Percentiles rank a stretch among this genome's conserved stretches.
phyloP scores from a whole-genome alignment of 2,113 vertebrate genomes.

The Menura novaehollandiae region DNA sequence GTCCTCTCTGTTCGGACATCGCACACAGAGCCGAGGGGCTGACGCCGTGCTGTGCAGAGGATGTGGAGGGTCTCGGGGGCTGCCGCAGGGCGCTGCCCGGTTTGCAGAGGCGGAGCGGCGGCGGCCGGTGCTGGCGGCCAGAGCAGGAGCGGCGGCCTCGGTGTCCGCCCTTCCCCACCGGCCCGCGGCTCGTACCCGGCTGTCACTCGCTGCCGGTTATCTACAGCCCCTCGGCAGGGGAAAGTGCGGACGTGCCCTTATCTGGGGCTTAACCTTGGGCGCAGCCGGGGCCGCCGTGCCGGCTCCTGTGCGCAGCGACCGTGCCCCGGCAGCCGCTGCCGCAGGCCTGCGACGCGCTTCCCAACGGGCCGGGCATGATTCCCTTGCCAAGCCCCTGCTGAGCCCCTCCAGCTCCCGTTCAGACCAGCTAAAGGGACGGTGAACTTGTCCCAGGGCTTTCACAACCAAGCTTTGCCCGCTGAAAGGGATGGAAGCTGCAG shows the following conservation, averaged over 20 bases:
- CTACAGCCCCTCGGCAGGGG: background rate
- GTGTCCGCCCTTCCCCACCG: background rate
- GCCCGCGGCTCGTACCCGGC: background rate
- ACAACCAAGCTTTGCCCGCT: background rate
- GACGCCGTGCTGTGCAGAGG: background rate
- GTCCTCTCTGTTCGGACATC: background rate
- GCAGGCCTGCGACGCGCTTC: background rate
- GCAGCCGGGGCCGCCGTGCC: background rate
- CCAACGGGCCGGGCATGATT: rapidly evolving
- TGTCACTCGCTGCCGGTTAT: background rate
- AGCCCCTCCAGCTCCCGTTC: background rate
- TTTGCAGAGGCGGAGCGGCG: background rate
- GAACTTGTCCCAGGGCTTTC: background rate
- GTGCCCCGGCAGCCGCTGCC: background rate
- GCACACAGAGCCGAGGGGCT: background rate
- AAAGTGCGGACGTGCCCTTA: background rate
- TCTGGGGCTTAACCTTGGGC: background rate
- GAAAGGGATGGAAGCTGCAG: background rate
- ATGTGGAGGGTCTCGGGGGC: background rate
- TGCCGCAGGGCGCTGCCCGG: background rate
- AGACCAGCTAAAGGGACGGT: background rate
- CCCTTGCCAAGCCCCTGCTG: background rate
- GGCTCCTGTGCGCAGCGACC: background rate
- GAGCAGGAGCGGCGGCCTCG: too few species aligned
- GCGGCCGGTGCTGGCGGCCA: background rate